These are phyloP conservation scores for Danaus plexippus DNA, from an alignment of 1,140 invertebrate genomes.

Conservation along the genomic window DNA sequence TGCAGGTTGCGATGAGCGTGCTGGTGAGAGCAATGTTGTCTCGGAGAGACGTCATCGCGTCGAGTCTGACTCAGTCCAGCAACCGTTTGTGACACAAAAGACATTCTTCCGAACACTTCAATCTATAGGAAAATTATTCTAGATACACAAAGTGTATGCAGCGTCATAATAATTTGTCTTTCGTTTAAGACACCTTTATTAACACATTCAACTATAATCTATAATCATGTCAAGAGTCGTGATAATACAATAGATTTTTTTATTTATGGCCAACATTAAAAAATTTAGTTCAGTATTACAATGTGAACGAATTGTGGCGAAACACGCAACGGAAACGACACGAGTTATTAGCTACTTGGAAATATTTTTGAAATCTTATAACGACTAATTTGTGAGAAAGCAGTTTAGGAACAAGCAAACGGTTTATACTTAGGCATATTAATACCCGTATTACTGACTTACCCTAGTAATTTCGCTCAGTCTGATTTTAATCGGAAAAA, in stretches of 20 bases:
- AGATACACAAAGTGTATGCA: no score
- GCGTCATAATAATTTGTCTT: no score
- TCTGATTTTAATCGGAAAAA: no score
- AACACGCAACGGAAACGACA: constrained; percentile 27
- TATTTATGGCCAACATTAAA: no score
- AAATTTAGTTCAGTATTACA: neutral
- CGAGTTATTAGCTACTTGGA: constrained; percentile 27
- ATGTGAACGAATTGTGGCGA: constrained; percentile 21
- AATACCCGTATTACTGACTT: neutral
- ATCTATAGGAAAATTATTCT: constrained; percentile 13
- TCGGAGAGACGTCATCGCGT: constrained; percentile 47
- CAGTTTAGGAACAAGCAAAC: constrained; percentile 2
- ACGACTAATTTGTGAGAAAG: no score
- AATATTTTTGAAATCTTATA: constrained; percentile 15
- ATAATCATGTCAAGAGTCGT: no score
- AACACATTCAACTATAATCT: no score
- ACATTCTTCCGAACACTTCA: constrained; percentile 35
- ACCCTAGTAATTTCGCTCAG: no score
- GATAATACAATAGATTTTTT: no score
- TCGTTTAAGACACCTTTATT: no score
- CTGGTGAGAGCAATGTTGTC: constrained; percentile 61
- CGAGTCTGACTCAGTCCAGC: constrained; percentile 53
- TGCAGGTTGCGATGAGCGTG: constrained; percentile 52
- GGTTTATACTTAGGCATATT: neutral
- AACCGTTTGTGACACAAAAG: constrained; percentile 64